Conservation (phyloP, 2,113 vertebrate species). For the Daphoenositta chrysoptera region DNA sequence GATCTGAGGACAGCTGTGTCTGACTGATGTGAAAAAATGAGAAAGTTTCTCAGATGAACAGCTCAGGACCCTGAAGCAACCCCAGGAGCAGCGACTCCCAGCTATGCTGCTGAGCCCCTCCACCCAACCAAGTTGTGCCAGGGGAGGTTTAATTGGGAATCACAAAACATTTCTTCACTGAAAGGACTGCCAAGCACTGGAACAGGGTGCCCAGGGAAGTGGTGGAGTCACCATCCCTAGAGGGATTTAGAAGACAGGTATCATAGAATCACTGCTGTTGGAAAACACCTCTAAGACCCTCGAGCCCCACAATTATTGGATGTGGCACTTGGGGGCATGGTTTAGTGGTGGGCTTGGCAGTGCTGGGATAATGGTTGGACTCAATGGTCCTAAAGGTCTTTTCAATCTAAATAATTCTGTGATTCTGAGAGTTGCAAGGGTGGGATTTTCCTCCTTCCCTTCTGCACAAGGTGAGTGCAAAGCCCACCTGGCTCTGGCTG, state of each 20-base stretch:
- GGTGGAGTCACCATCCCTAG: background rate
- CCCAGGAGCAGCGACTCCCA: accelerated
- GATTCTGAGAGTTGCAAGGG: background rate
- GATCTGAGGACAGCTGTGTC: accelerated
- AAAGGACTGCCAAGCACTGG: background rate
- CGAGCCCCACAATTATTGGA: accelerated
- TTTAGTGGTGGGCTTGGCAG: background rate
- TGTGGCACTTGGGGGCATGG: background rate
- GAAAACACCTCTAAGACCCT: background rate
- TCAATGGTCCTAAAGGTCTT: background rate
- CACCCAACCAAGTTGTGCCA: background rate
- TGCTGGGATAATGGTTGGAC: background rate
- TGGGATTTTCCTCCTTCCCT: background rate
- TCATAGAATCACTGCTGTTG: background rate
- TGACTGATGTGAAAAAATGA: background rate
- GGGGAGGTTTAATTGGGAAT: background rate
- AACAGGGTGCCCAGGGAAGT: background rate
- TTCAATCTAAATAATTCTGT: background rate
- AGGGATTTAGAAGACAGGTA: background rate
- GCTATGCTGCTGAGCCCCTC: accelerated
- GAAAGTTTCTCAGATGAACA: background rate
- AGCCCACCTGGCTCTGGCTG: background rate
- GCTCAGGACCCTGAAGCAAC: background rate
- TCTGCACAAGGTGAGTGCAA: background rate
- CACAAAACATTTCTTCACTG: background rate